phyloP scores from a whole-genome alignment of 2,113 vertebrate genomes.

The Blennius ocellaris region DNA sequence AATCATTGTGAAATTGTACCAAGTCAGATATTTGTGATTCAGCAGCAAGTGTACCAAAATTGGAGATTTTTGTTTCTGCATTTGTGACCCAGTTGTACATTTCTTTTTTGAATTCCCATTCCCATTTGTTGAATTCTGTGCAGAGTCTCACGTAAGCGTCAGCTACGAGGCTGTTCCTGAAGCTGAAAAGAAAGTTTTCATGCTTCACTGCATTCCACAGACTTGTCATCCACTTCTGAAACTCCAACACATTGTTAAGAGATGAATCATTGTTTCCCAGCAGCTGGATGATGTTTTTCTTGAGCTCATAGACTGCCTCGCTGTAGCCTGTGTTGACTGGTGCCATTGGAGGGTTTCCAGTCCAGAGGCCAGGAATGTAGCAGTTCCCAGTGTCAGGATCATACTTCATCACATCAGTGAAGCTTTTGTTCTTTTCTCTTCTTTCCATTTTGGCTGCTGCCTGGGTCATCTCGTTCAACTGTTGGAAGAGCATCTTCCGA shows the following conservation, averaged over 20 bases:
- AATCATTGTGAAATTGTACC: background rate
- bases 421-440: conserved; percentile 64
- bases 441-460: conserved; percentile 80
- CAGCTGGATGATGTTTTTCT: conserved; percentile 63
- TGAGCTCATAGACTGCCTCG: conserved; percentile 73
- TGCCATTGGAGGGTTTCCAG: conserved; percentile 81
- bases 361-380: conserved; percentile 80
- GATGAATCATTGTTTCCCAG: conserved; percentile 27
- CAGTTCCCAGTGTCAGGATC: conserved; percentile 69
- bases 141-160: conserved; percentile 76
- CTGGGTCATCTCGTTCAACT: conserved; percentile 78
- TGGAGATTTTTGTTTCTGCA: conserved; percentile 67
- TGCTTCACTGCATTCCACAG: conserved; percentile 79
- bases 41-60: conserved; percentile 51
- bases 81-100: conserved; percentile 61
- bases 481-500: conserved; percentile 74
- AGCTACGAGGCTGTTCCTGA: conserved; percentile 78
- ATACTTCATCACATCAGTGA: conserved; percentile 80
- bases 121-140: conserved; percentile 72
- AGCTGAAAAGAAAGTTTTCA: conserved; percentile 82
- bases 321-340: conserved; percentile 77
- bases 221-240: conserved; percentile 70
- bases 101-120: conserved; percentile 71
- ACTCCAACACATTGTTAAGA: conserved; percentile 49
- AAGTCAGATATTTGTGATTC: conserved; percentile 33